A percentile compares a stretch with the other conserved stretches of the same genome.
Conservation (phyloP, 2,797 vertebrate species). For the Gadopsis bispinosus region DNA sequence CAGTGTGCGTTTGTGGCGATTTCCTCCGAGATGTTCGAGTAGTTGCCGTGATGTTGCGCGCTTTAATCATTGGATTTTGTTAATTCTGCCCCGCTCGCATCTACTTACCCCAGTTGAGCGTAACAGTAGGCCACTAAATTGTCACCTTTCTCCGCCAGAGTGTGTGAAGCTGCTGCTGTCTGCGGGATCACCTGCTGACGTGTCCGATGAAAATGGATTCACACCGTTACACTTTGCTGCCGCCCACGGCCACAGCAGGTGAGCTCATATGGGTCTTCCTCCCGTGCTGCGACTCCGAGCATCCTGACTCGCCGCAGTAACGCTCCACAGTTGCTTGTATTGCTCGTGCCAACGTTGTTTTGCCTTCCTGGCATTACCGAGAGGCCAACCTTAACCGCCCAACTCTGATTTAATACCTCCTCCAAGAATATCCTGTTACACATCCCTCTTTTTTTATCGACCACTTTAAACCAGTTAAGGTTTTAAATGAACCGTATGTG, state of each 20-base stretch:
- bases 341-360: not conserved
- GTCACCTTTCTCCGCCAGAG: slow-evolving; percentile 77
- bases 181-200: slow-evolving; percentile 89
- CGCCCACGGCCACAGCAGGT: slow-evolving; percentile 92
- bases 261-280: slow-evolving; percentile 20
- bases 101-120: not conserved
- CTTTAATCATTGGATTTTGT: not conserved
- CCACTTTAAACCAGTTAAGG: no score
- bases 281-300: not conserved
- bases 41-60: not conserved
- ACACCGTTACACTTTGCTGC: slow-evolving; percentile 93
- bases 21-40: not conserved
- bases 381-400: not conserved
- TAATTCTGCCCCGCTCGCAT: no score
- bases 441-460: no score
- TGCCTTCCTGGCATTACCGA: not conserved
- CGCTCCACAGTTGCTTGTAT: not conserved
- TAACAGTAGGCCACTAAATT: not conserved
- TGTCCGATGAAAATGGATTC: slow-evolving; percentile 92
- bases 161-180: slow-evolving; percentile 96
- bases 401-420: not conserved
- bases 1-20: not conserved
- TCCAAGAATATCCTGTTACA: no score
- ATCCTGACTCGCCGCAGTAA: not conserved
- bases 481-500: no score